phyloP scores from a whole-genome alignment of 2,888 invertebrate species.

The Papilio protenor region DNA sequence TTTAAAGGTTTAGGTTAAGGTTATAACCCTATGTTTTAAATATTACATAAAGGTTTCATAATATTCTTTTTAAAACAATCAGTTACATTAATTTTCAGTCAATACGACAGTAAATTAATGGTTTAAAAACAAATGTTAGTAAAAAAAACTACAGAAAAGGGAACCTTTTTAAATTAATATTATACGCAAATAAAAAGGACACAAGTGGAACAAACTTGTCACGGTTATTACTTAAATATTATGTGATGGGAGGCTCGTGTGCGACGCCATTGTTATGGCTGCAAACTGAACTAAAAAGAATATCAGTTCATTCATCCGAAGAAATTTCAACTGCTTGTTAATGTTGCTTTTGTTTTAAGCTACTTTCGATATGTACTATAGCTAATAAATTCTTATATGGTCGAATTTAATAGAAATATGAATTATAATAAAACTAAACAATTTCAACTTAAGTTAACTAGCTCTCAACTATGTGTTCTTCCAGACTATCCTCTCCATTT shows the following conservation, averaged over 20 bases:
- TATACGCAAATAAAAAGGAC: background rate
- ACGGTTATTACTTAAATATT: constrained; percentile 33
- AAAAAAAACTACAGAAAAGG: too few species aligned
- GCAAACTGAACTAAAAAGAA: constrained; percentile 5
- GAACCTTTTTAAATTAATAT: too few species aligned
- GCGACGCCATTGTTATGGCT: constrained; percentile 32
- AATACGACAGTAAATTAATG: too few species aligned
- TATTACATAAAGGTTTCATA: background rate
- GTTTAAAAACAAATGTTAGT: background rate
- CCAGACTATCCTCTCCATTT: too few species aligned
- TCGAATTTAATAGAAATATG: too few species aligned
- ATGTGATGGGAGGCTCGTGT: constrained; percentile 24
- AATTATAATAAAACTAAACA: too few species aligned
- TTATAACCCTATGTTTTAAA: background rate
- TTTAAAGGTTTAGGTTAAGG: constrained; percentile 9
- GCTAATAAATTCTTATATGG: too few species aligned
- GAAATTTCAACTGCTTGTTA: constrained; percentile 15
- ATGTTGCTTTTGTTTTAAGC: constrained; percentile 8
- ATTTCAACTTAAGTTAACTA: too few species aligned
- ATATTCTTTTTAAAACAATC: background rate
- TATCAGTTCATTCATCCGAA: constrained; percentile 19
- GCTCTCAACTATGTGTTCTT: too few species aligned
- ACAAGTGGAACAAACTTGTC: constrained; percentile 29
- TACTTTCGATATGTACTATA: background rate
- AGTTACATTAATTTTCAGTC: too few species aligned